Evolutionary conservation across 2,113 vertebrate genomes (phyloP), one percentile per base, ranked within the genome.

Genomic region (Rhinoderma darwinii): DNA sequence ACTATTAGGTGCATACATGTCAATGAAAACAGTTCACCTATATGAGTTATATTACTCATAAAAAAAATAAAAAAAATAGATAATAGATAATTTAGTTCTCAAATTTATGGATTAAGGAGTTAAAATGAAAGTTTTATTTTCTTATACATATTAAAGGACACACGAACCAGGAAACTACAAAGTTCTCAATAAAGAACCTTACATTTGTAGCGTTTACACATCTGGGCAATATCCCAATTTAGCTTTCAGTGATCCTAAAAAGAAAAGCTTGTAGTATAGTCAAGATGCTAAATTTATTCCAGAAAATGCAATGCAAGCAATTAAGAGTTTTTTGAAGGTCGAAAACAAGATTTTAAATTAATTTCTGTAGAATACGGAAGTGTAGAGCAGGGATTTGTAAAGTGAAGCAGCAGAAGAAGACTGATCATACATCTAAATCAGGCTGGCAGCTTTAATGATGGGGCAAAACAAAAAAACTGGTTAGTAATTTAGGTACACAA

Each of bases 161-260:
- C 22, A 70, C 0, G 32, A 70, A 41, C 37, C 17, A 76, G 22
- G n/a, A 47, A 76, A 44, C 25, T 5, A 44, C 9, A 44, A 61
- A 37, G 12, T 15, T 47, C n/a, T 44, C 22, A 74, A 39, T 74
- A 74, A n/a, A 66, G 8, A 74, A n/a, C 10, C 39, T 9, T 74
- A 72, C 17, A 4, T 74, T 74, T 43, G 6, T 11, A 74, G 37
- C 70, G 22, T 74, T 74, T 74, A 74, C 20, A 25, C 39, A 74
- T 74, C 73, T 76, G 73, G 73, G 73, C 41, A 76, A 44, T n/a
- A 47, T 47, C 73, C 73, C 73, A 76, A 76, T 47, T 76, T 47
- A 47, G 43, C 73, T 76, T 76, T 76, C 43, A 47, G 41, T 47
- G 43, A 44, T 76, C 30, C 30, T 76, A 30, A 43, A 76, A 25